A percentile compares a stretch with the other conserved stretches of the same genome.
Conservation (phyloP, 2,113 vertebrate species). For the Mandrillus leucophaeus region DNA sequence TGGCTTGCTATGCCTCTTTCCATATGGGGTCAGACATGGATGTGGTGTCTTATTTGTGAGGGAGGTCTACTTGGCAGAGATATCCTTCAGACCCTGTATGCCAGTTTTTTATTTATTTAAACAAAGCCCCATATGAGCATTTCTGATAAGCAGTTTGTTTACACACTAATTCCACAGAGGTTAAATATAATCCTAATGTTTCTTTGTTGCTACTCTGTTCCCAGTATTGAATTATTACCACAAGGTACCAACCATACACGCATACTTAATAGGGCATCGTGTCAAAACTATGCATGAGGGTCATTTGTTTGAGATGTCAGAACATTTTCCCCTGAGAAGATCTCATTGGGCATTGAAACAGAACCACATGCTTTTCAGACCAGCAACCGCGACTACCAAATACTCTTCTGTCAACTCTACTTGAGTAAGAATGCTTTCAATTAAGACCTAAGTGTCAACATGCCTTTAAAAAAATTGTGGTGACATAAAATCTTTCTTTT, state of each 20-base stretch:
- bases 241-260: background rate
- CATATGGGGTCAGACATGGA: background rate
- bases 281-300: background rate
- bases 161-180: slow-evolving; percentile 5
- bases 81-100: background rate
- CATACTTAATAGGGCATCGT: background rate
- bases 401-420: background rate
- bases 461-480: background rate
- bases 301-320: background rate
- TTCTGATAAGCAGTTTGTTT: background rate
- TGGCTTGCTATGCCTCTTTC: background rate
- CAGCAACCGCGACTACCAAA: background rate
- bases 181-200: background rate
- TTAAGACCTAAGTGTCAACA: background rate
- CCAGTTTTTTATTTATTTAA: slow-evolving; percentile 35
- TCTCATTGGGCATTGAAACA: background rate
- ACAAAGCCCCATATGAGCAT: background rate
- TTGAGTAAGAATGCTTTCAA: slow-evolving; percentile 11
- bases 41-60: background rate
- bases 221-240: background rate
- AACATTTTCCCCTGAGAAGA: background rate
- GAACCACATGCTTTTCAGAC: background rate
- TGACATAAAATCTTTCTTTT: slow-evolving; percentile 37
- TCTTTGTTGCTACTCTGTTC: background rate
- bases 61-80: background rate